phyloP scores from a whole-genome alignment of 2,888 invertebrate genomes.

The Alsophila aescularia region DNA sequence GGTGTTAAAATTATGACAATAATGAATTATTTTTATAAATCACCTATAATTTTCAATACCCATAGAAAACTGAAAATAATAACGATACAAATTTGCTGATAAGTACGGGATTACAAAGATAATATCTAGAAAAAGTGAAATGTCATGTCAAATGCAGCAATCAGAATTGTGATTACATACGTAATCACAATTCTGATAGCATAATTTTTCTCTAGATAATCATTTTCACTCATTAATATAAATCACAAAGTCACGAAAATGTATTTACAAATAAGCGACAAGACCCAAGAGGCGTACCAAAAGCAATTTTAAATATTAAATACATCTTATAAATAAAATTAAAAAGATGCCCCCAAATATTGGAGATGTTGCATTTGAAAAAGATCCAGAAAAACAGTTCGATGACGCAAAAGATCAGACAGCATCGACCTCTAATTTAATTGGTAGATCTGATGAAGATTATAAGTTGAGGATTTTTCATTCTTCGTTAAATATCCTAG shows the following conservation, averaged over 20 bases:
- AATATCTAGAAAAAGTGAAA: background rate
- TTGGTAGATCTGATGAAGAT: slow-evolving; percentile 29
- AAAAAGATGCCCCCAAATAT: slow-evolving; percentile 51
- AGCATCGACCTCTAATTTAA: slow-evolving; percentile 16
- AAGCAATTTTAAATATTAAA: background rate
- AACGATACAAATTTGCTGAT: too few species aligned
- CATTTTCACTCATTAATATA: background rate
- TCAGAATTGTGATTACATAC: background rate
- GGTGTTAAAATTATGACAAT: too few species aligned
- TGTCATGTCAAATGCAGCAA: slow-evolving; percentile 4
- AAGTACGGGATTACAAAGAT: background rate
- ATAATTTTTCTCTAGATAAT: background rate
- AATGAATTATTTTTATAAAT: too few species aligned
- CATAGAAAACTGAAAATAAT: too few species aligned
- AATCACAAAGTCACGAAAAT: background rate
- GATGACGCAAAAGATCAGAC: slow-evolving; percentile 9
- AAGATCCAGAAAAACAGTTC: slow-evolving; percentile 37
- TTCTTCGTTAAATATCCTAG: slow-evolving; percentile 55
- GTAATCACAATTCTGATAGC: background rate
- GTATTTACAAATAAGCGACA: background rate
- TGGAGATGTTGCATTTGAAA: slow-evolving; percentile 35
- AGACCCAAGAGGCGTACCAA: background rate
- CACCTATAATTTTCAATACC: too few species aligned
- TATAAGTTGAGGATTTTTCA: slow-evolving; percentile 57
- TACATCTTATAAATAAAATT: background rate